A percentile compares a stretch with the other conserved stretches of the same genome.
These are phyloP conservation scores for Chondrosia reniformis DNA, from an alignment of 37 sponge, comb jelly and placozoan species.

Conservation along the genomic window DNA sequence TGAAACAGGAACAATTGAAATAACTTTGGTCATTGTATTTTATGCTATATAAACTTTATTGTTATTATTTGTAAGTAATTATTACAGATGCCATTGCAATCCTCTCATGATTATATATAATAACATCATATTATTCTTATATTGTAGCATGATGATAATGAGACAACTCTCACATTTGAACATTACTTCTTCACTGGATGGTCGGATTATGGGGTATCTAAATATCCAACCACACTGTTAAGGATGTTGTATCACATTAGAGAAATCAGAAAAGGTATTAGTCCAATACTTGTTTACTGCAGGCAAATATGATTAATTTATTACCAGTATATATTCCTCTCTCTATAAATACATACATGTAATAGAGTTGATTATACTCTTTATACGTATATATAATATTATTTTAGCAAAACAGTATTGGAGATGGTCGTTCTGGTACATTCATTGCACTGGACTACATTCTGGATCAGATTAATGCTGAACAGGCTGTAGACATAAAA, in stretches of 20 bases:
- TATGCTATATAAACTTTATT: too few relatives aligned
- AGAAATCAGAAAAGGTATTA: background rate
- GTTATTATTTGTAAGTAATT: too few relatives aligned
- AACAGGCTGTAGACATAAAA: constrained; percentile 49
- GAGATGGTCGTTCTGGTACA: constrained; percentile 75
- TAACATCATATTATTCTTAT: too few relatives aligned
- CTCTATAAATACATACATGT: too few relatives aligned
- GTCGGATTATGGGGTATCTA: background rate
- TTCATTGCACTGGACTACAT: constrained; percentile 58
- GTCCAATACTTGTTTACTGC: background rate
- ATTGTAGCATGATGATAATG: too few relatives aligned
- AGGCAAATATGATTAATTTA: too few relatives aligned
- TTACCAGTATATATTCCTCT: too few relatives aligned
- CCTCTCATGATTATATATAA: too few relatives aligned
- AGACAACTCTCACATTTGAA: background rate
- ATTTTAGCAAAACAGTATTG: constrained; percentile 53
- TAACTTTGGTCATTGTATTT: too few relatives aligned
- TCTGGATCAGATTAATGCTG: constrained; percentile 49
- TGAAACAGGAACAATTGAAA: too few relatives aligned
- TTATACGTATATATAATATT: background rate
- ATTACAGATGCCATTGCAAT: too few relatives aligned
- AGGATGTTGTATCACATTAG: background rate
- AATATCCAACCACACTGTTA: background rate
- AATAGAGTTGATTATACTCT: background rate
- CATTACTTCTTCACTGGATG: constrained; percentile 6